These are phyloP conservation scores for Yoshiicerus persimilis DNA, from an alignment of 1,140 invertebrate genomes.

Conservation along the genomic window DNA sequence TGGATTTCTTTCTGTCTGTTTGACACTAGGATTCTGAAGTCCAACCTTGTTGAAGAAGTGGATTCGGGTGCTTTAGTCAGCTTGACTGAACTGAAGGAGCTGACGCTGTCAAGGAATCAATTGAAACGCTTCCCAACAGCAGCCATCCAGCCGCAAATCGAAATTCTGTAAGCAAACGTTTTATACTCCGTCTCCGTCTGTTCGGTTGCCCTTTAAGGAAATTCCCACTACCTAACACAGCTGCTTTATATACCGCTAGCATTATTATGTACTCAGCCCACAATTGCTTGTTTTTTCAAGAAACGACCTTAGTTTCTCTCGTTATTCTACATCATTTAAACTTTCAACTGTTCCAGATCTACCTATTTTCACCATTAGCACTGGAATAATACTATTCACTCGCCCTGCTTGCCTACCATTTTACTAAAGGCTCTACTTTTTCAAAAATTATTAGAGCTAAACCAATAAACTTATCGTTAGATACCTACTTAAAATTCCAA, in stretches of 20 bases:
- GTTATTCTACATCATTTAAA: background rate
- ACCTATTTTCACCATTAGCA: background rate
- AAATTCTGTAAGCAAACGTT: conserved; percentile 42
- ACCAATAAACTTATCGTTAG: background rate
- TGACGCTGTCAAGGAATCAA: conserved; percentile 67
- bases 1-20: conserved; percentile 33
- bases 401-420: background rate
- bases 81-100: conserved; percentile 62
- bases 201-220: background rate
- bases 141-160: conserved; percentile 61
- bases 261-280: background rate
- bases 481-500: too few relatives aligned
- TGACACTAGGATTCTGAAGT: conserved; percentile 65
- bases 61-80: conserved; percentile 60
- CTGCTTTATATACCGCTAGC: background rate
- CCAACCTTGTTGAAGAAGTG: conserved; percentile 65
- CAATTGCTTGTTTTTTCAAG: background rate
- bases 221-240: background rate
- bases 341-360: background rate
- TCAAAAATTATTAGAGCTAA: background rate
- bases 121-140: conserved; percentile 63
- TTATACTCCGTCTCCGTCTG: background rate
- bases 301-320: background rate
- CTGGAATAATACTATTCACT: background rate
- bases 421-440: background rate